Evolutionary conservation across 2,113 vertebrate genomes (phyloP).

Genomic region (Vanacampus margaritifer): DNA sequence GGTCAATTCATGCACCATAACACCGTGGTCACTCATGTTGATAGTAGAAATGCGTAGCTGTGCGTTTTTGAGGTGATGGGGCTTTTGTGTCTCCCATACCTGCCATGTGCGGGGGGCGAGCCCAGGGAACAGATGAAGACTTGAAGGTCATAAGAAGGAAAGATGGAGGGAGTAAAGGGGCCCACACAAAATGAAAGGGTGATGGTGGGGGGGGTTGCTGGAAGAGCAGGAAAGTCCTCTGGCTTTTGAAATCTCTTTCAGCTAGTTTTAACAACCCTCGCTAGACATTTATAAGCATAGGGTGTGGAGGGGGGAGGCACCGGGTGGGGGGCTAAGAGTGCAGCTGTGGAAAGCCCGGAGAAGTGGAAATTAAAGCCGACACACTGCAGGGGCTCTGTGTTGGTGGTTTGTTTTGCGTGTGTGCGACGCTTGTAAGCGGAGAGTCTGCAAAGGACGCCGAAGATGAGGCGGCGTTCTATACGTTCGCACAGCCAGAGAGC

Average conservation of each 20-base stretch:
- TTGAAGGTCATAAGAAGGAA: slow-evolving; percentile 47
- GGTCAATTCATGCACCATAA: not conserved
- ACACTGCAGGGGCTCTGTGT: slow-evolving; percentile 28
- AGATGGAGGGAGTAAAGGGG: slow-evolving; percentile 5
- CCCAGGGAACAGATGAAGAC: slow-evolving; percentile 35
- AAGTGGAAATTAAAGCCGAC: slow-evolving; percentile 59
- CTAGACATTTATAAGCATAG: slow-evolving; percentile 62
- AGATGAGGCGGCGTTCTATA: slow-evolving; percentile 16
- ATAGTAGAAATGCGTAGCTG: not conserved
- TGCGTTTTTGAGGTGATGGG: not conserved
- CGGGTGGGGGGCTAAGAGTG: slow-evolving; percentile 30
- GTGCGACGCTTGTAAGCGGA: slow-evolving; percentile 4
- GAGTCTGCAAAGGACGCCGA: slow-evolving; percentile 9
- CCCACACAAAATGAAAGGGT: slow-evolving; percentile 15
- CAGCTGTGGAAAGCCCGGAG: slow-evolving; percentile 44
- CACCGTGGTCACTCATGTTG: not conserved
- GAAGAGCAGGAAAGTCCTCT: slow-evolving; percentile 43
- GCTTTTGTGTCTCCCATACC: slow-evolving; percentile 19
- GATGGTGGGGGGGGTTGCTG: not conserved
- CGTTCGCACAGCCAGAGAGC: slow-evolving; percentile 10
- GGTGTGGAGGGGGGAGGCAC: slow-evolving; percentile 30
- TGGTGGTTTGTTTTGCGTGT: slow-evolving; percentile 33
- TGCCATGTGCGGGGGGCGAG: slow-evolving; percentile 35
- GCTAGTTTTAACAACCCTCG: slow-evolving; percentile 53
- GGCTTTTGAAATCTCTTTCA: slow-evolving; percentile 58